These are phyloP conservation scores for Bufo gargarizans DNA, from an alignment of 2,113 vertebrate genomes.

Conservation along the genomic window DNA sequence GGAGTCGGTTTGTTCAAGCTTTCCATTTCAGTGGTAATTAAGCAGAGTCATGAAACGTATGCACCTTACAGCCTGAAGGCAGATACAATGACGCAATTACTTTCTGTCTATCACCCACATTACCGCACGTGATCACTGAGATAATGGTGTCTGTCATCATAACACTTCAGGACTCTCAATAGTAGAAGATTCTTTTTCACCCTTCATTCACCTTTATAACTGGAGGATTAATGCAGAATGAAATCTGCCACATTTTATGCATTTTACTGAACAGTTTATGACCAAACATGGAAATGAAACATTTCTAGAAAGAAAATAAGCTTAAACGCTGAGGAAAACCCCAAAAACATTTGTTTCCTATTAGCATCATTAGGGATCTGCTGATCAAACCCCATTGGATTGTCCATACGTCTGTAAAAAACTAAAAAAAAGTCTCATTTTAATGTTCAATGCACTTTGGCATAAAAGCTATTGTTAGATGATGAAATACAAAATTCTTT, in stretches of 20 bases:
- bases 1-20: background rate
- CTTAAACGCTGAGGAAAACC: background rate
- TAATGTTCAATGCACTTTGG: conserved; percentile 18
- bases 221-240: background rate
- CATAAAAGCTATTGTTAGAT: conserved; percentile 52
- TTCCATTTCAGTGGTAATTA: conserved; percentile 6
- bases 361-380: conserved; percentile 45
- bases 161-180: background rate
- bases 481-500: conserved; percentile 48
- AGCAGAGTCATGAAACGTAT: background rate
- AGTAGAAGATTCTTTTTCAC: background rate
- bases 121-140: background rate
- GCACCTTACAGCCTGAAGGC: background rate
- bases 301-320: background rate
- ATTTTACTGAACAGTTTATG: background rate
- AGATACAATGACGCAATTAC: background rate
- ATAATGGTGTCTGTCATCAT: conserved; percentile 36
- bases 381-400: background rate
- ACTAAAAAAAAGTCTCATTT: conserved; percentile 38
- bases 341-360: conserved; percentile 38
- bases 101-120: conserved; percentile 15
- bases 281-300: conserved; percentile 13
- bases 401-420: conserved; percentile 5
- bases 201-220: conserved; percentile 17
- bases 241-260: background rate